Conservation (phyloP, 92 coral and sea anemone species). For the Epizoanthus rinbou region DNA sequence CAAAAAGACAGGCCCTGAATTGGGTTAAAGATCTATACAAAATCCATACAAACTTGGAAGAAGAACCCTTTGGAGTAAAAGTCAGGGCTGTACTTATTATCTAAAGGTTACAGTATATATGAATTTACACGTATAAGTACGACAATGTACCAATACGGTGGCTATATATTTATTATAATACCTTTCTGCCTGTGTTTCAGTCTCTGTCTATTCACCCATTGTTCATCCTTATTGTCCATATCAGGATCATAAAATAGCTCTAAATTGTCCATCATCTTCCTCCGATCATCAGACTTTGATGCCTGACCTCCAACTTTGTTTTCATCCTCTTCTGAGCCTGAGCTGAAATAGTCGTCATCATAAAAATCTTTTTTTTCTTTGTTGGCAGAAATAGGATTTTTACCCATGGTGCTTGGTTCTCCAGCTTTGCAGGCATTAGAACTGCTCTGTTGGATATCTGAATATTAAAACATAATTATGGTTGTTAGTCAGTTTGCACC, state of each 20-base stretch:
- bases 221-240: constrained; percentile 96
- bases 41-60: too few relatives aligned
- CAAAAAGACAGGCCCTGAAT: too few relatives aligned
- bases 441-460: neutral
- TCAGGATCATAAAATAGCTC: constrained; percentile 95
- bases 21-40: too few relatives aligned
- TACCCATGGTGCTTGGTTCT: neutral
- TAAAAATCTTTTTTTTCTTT: constrained; percentile 53
- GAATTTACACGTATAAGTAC: too few relatives aligned
- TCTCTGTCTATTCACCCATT: constrained; percentile 87
- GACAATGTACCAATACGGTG: too few relatives aligned
- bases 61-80: too few relatives aligned
- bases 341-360: constrained; percentile 93
- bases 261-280: constrained; percentile 76
- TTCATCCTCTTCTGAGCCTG: constrained; percentile 93
- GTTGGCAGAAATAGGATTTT: neutral
- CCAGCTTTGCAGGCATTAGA: neutral
- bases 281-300: constrained; percentile 88
- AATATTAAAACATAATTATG: too few relatives aligned
- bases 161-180: neutral
- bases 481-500: too few relatives aligned
- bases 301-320: constrained; percentile 87
- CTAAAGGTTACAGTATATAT: too few relatives aligned
- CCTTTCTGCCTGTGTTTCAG: constrained; percentile 69
- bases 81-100: too few relatives aligned